Evolutionary conservation across 2,113 vertebrate species (phyloP), one percentile per base, ranked within the genome.

Genomic region (Pitta sordida): DNA sequence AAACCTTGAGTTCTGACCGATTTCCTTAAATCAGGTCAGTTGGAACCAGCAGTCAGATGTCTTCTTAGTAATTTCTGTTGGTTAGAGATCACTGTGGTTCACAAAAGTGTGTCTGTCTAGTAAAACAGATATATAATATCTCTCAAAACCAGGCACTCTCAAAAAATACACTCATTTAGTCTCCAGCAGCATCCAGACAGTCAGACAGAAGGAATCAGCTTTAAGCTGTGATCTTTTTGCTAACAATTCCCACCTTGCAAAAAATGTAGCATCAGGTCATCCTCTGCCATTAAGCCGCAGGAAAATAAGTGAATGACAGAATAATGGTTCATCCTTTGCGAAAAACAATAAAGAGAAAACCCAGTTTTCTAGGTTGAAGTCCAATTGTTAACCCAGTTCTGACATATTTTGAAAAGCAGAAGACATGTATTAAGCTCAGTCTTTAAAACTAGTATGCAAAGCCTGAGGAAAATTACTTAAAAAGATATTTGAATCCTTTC

Each of bases 371-470:
- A 83, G 46, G 73, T 64, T 95, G 30, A 82, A 86, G 62, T 93
- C 49, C 70, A 91, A 48, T 83, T 86, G 91, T 60, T 70, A 91
- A 83, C 7, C 11, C 59, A 75, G n/a, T 80, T 91, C 63, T 85
- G 71, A 94, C 93, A 79, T 82, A 90, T 5, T 91, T 64, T 84
- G 55, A 90, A 83, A 96, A 87, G 19, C 4, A 80, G 48, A 68
- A 73, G 46, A 52, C 20, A 69, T 36, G 23, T 82, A 26, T 94
- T 73, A 80, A 65, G 18, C 3, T 60, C 83, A 9, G 41, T 37
- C 58, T 69, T 93, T 87, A 79, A 82, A 89, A 88, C 6, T 46
- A 49, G 39, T 27, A 70, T 56, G 41, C 51, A 87, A 83, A 90
- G 39, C 6, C 22, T 67, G 68, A 93, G 92, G 29, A 67, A 76